These are phyloP conservation scores for Linyphia triangularis DNA, from an alignment of 2,888 invertebrate genomes.

Conservation along the genomic window DNA sequence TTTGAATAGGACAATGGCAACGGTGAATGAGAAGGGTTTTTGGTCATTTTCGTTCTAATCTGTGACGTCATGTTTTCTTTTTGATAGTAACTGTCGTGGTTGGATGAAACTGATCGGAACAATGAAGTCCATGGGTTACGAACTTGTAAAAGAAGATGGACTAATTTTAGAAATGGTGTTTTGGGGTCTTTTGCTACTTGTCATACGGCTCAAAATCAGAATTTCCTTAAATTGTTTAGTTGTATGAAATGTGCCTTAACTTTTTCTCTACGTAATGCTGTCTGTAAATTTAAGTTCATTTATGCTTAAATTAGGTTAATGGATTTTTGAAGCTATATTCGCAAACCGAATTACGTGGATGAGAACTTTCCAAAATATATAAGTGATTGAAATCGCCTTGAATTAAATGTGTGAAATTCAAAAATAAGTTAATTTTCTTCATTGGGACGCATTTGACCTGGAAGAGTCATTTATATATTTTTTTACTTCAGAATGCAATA, in stretches of 20 bases:
- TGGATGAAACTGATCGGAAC: constrained; percentile 43
- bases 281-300: neutral
- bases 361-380: neutral
- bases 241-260: neutral
- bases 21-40: constrained; percentile 19
- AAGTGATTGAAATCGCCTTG: too few species aligned
- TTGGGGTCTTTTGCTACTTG: constrained; percentile 46
- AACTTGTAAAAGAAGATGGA: constrained; percentile 7
- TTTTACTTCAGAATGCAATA: too few species aligned
- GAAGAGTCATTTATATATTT: too few species aligned
- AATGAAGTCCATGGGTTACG: constrained; percentile 25
- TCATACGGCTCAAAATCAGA: neutral
- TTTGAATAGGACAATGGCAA: constrained; percentile 61
- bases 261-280: neutral
- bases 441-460: too few species aligned
- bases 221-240: neutral
- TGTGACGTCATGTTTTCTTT: constrained; percentile 55
- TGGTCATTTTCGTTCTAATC: constrained; percentile 1
- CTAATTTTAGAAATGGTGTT: constrained; percentile 64
- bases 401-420: neutral
- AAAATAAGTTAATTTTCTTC: too few species aligned
- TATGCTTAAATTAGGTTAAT: neutral
- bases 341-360: neutral
- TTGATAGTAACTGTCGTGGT: constrained; percentile 43
- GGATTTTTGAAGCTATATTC: neutral